Base-by-base conservation (phyloP, 2,888 invertebrate species). In the Ophonus ardosiacus region DNA sequence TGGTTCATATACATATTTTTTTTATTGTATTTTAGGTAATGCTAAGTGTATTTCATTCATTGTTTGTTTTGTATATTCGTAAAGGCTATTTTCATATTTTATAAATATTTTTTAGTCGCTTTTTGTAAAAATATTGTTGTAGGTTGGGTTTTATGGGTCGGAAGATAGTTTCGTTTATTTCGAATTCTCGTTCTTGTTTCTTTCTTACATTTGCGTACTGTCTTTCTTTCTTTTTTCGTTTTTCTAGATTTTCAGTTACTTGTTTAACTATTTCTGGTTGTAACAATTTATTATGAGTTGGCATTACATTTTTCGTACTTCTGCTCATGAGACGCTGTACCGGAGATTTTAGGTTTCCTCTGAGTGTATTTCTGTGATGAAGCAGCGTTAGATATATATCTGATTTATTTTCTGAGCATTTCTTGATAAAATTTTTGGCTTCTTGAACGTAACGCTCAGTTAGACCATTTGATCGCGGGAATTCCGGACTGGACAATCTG, bases 391-490 rank as follows among this genome's bases (percentile, higher is more conserved):
- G 43, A 15, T 43, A 40, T 5, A 78, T 21, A 56, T 84, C 80
- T 15, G 31, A 71, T 7, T 31, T 31, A n/a, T 51, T 18, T 56
- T 31, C 78, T 8, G 7, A 7, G 38, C 83, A 84, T 84, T 85
- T 86, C 71, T 81, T 85, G 15, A 86, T 21, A n/a, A 85, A 61
- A 24, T 82, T 38, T 85, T 86, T 85, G 10, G 57, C 83, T 57
- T 71, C 84, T 18, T 78, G 79, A n/a, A 83, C 82, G 10, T 61
- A 79, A 43, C 85, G 81, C 56, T 87, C 86, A 10, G 87, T 87
- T 24, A 86, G 61, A 6, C 87, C 87, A 83, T 87, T 86, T 10
- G 85, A 84, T 74, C 84, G 76, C 0, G 83, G 68, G 63, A 65
- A 86, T 3, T 56, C 68, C n/a, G 86, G 86, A 80, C 86, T 86